Evolutionary conservation across 2,113 vertebrate genomes (phyloP), one percentile per base, ranked within the genome.

Genomic region (Acinonyx jubatus): DNA sequence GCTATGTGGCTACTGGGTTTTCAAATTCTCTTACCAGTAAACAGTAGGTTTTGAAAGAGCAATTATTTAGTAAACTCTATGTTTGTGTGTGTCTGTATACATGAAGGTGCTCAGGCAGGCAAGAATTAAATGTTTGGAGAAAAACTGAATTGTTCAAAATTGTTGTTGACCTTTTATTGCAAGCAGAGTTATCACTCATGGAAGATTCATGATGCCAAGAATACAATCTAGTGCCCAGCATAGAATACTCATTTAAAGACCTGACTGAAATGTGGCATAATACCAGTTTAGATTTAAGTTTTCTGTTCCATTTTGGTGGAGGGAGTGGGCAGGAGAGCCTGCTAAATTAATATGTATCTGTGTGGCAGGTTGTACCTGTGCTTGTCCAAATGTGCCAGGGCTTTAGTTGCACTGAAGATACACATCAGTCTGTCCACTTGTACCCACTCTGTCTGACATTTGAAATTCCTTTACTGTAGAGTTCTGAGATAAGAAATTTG

Each of bases 141-240:
- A 81, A 89, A 92, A 89, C 0, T 52, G 29, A 85, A 89, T 81
- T 52, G 74, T 92, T 92, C 71, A 80, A 76, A 86, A 76, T 69
- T 92, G 12, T 12, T 66, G 94, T 76, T 94, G n/a, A n/a, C 23
- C 55, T 98, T 92, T 74, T 55, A 38, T 91, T 45, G 76, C 55
- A 96, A 85, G 41, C 21, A 68, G 55, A 82, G 50, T 71, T 94
- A 41, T 38, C 66, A 87, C 29, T 71, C 69, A 55, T 78, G 76
- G 61, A 86, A 83, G 33, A 74, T 38, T 87, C 48, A 52, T 38
- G 36, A 29, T 83, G 50, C n/a, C 63, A 90, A 82, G 41, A 82
- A 33, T 82, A 66, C 15, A 57, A 61, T 95, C 41, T 73, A 68
- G 19, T 74, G 25, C 5, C 48, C 33, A 80, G 89, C 11, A n/a